Evolutionary conservation across 2,888 invertebrate species (phyloP).

Genomic region (Nymphalis polychloros): DNA sequence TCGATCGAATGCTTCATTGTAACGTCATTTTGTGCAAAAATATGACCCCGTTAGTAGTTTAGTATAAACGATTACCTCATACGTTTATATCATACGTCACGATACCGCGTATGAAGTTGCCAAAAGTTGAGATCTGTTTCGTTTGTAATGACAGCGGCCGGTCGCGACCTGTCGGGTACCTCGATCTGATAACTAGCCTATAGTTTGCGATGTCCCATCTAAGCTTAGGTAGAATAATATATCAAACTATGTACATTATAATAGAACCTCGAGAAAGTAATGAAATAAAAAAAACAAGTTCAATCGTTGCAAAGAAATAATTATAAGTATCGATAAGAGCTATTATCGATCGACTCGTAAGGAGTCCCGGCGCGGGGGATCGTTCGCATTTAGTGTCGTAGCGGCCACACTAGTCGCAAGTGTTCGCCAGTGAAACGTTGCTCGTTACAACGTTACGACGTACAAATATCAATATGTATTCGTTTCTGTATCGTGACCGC

Average conservation of each 20-base stretch:
- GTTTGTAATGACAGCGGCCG: background rate
- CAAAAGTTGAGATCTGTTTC: background rate
- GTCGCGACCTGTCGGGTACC: background rate
- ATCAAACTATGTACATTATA: background rate
- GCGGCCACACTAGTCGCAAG: too few species aligned
- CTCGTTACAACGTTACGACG: background rate
- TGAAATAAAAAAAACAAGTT: background rate
- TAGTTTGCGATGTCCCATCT: background rate
- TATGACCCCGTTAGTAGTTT: background rate
- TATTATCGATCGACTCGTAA: constrained; percentile 51
- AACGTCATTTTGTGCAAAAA: background rate
- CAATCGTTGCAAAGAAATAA: constrained; percentile 14
- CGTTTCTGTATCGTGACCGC: too few species aligned
- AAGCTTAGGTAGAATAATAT: background rate
- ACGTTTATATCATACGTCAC: background rate
- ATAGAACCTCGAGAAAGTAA: background rate
- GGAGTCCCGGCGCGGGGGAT: background rate
- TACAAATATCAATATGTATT: too few species aligned
- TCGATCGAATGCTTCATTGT: background rate
- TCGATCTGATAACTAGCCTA: background rate
- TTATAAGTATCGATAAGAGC: constrained; percentile 46
- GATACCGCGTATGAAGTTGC: background rate
- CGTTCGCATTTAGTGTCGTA: background rate
- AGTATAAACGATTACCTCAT: constrained; percentile 8
- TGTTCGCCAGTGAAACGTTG: background rate